A percentile compares a stretch with the other conserved stretches of the same genome.
Conservation (phyloP, 1,140 invertebrate genomes). For the Trachelipus rathkii region DNA sequence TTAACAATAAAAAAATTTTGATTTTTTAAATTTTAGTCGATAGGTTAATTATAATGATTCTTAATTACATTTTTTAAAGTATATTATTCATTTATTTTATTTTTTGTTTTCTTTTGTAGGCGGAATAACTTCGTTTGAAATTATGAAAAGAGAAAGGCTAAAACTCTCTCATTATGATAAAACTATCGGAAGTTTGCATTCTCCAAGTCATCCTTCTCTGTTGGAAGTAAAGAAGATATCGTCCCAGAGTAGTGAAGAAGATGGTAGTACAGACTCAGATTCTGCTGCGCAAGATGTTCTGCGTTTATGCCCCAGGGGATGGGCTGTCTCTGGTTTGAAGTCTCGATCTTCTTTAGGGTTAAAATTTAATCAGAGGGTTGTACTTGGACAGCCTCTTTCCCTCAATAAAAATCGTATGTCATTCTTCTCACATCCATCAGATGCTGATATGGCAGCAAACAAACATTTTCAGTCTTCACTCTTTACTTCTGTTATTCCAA, state of each 20-base stretch:
- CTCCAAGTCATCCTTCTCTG: background rate
- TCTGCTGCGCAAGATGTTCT: background rate
- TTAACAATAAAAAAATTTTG: too few species aligned
- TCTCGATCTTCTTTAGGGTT: background rate
- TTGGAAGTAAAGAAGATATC: background rate
- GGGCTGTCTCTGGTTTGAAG: constrained; percentile 23
- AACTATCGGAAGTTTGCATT: background rate
- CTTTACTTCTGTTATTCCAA: background rate
- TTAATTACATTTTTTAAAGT: too few species aligned
- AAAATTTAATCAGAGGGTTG: constrained; percentile 11
- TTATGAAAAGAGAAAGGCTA: background rate
- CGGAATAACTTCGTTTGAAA: background rate
- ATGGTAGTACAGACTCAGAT: background rate
- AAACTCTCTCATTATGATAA: too few species aligned
- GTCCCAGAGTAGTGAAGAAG: background rate
- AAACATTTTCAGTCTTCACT: background rate
- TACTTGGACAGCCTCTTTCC: constrained; percentile 21
- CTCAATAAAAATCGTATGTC: background rate
- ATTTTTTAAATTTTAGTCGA: too few species aligned
- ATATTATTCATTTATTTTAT: background rate
- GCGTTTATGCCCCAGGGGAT: constrained; percentile 22
- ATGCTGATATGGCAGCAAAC: background rate
- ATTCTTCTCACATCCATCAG: too few species aligned
- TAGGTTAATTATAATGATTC: too few species aligned
- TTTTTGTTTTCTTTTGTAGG: background rate